Percentiles rank a stretch among this genome's conserved stretches.
Conservation (phyloP, 2,113 vertebrate species). For the Nibea albiflora region DNA sequence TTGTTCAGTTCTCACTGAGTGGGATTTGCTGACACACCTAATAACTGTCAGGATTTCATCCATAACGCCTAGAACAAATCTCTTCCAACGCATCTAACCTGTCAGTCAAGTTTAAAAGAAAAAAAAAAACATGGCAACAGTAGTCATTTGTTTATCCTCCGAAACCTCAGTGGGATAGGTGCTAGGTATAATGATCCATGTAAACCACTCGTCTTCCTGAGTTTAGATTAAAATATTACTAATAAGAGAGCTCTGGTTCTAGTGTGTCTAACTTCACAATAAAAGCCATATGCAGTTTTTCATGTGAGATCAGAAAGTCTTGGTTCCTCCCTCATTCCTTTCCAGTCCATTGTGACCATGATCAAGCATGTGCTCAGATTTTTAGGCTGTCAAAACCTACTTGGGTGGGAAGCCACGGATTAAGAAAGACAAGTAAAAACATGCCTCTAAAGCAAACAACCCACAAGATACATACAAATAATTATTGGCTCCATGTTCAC, state of each 20-base stretch:
- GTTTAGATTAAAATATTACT: background rate
- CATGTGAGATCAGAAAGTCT: background rate
- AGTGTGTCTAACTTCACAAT: background rate
- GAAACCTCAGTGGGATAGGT: background rate
- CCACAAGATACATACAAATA: background rate
- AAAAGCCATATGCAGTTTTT: background rate
- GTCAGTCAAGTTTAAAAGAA: too few species aligned
- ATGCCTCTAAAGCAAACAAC: background rate
- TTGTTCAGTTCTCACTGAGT: background rate
- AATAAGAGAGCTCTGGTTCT: background rate
- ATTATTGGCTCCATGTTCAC: background rate
- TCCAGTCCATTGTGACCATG: background rate
- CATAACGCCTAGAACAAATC: background rate
- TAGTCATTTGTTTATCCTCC: background rate
- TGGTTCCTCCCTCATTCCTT: background rate
- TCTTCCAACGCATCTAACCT: background rate
- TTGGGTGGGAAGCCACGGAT: background rate
- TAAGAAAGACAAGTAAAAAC: background rate
- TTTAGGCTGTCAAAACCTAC: background rate
- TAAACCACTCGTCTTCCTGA: background rate
- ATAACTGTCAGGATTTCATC: background rate
- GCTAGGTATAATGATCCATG: background rate
- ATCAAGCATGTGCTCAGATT: constrained; percentile 7
- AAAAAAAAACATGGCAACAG: background rate
- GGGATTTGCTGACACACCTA: background rate